These are phyloP conservation scores for Dicrurus megarhynchus DNA, from an alignment of 2,113 vertebrate genomes.

Conservation along the genomic window DNA sequence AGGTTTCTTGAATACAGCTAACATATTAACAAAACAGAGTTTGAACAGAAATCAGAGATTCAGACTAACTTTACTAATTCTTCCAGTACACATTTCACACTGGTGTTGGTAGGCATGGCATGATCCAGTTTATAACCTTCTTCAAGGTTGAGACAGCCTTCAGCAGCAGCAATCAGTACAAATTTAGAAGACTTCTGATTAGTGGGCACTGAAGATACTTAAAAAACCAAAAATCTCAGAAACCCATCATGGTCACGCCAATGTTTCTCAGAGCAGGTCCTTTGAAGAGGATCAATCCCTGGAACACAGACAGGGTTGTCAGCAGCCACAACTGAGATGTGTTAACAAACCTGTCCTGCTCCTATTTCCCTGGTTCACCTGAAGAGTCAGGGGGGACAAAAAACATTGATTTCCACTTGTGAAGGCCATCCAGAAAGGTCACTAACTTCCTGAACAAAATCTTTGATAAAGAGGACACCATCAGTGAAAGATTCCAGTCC, in stretches of 20 bases:
- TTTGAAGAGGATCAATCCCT: neutral
- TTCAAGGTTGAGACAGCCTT: neutral
- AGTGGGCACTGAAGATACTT: neutral
- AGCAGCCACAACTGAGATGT: neutral
- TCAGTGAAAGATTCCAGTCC: neutral
- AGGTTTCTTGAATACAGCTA: neutral
- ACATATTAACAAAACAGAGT: neutral
- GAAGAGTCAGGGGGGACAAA: neutral
- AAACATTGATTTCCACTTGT: neutral
- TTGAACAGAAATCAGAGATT: neutral
- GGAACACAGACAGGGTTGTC: accelerated
- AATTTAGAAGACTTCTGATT: neutral
- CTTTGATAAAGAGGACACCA: neutral
- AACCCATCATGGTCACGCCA: neutral
- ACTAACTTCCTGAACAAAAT: neutral
- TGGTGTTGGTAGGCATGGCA: neutral
- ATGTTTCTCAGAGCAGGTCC: neutral
- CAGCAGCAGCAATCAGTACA: accelerated
- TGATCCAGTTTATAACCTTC: neutral
- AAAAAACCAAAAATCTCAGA: neutral
- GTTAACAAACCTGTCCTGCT: neutral
- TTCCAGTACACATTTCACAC: neutral
- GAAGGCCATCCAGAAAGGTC: neutral
- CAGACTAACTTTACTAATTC: neutral
- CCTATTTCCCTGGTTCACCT: neutral